A percentile compares a stretch with the other conserved stretches of the same genome.
Evolutionary conservation across 2,113 vertebrate genomes (phyloP).

Genomic region (Centropus bengalensis): DNA sequence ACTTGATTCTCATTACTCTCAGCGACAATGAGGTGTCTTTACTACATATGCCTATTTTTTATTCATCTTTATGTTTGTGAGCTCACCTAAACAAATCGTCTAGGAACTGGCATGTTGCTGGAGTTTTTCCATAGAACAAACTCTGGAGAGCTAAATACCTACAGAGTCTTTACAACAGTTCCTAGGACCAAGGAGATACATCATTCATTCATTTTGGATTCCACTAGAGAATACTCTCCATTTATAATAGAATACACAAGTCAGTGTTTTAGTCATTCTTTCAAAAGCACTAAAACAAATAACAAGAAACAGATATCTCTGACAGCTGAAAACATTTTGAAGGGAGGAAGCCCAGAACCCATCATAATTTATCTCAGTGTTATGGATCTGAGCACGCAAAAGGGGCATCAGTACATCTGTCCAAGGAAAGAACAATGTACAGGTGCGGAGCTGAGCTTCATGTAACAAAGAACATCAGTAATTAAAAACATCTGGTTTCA

Average conservation of each 20-base stretch:
- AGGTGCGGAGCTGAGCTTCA: slow-evolving; percentile 46
- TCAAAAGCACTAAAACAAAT: slow-evolving; percentile 70
- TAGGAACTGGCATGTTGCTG: neutral
- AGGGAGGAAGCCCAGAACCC: slow-evolving; percentile 75
- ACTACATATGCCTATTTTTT: neutral
- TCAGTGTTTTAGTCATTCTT: slow-evolving; percentile 55
- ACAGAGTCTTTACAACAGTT: neutral
- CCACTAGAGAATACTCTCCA: slow-evolving; percentile 38
- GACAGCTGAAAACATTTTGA: slow-evolving; percentile 79
- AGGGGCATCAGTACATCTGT: slow-evolving; percentile 69
- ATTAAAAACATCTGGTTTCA: slow-evolving; percentile 51
- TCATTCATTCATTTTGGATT: slow-evolving; percentile 26
- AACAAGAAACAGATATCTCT: slow-evolving; percentile 85
- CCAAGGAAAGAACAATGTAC: slow-evolving; percentile 62
- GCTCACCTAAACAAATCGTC: neutral
- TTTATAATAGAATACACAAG: slow-evolving; percentile 60
- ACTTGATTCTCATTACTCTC: neutral
- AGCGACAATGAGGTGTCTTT: neutral
- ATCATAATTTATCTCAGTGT: slow-evolving; percentile 79
- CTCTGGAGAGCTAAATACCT: slow-evolving; percentile 4
- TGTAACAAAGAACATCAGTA: slow-evolving; percentile 43
- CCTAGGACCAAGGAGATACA: neutral
- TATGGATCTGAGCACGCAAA: slow-evolving; percentile 69
- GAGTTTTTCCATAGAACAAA: neutral
- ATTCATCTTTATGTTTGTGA: neutral